A percentile compares a stretch with the other conserved stretches of the same genome.
These are phyloP conservation scores for Meiosimyza decipiens DNA, from an alignment of 2,888 invertebrate genomes.

Conservation along the genomic window DNA sequence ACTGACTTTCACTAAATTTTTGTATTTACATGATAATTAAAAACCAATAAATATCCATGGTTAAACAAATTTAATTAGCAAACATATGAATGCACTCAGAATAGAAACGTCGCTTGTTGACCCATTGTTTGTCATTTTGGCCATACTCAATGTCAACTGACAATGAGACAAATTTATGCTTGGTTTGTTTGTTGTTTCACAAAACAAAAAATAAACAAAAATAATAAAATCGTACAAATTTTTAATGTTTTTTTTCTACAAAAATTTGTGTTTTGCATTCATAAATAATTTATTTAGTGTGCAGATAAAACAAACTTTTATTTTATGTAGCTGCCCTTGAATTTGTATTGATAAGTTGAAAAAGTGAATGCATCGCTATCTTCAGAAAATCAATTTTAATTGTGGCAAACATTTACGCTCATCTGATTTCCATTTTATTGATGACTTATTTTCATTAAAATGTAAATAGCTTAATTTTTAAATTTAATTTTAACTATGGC, in stretches of 20 bases:
- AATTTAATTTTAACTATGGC: no score
- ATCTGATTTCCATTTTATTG: no score
- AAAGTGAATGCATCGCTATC: no score
- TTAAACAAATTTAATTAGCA: constrained; percentile 14
- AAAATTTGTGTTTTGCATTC: constrained; percentile 1
- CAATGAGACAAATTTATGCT: constrained; percentile 31
- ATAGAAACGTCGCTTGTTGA: constrained; percentile 5
- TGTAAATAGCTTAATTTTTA: no score
- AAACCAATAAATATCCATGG: constrained; percentile 2
- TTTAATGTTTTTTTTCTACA: neutral
- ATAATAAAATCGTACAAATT: neutral
- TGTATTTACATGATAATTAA: no score
- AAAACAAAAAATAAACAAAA: constrained; percentile 9
- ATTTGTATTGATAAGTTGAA: neutral
- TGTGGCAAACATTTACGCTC: no score
- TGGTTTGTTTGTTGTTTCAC: constrained; percentile 26
- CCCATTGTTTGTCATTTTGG: constrained; percentile 6
- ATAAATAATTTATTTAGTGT: constrained; percentile 25
- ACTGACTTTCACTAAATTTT: no score
- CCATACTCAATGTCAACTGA: constrained; percentile 22
- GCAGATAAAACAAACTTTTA: neutral
- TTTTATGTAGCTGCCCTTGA: neutral
- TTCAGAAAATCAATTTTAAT: no score
- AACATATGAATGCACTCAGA: constrained; percentile 14
- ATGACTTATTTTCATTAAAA: no score